A percentile compares a stretch with the other conserved stretches of the same genome.
These are phyloP conservation scores for Acanthopleura granulata DNA, from an alignment of 2,888 invertebrate genomes.

Conservation along the genomic window DNA sequence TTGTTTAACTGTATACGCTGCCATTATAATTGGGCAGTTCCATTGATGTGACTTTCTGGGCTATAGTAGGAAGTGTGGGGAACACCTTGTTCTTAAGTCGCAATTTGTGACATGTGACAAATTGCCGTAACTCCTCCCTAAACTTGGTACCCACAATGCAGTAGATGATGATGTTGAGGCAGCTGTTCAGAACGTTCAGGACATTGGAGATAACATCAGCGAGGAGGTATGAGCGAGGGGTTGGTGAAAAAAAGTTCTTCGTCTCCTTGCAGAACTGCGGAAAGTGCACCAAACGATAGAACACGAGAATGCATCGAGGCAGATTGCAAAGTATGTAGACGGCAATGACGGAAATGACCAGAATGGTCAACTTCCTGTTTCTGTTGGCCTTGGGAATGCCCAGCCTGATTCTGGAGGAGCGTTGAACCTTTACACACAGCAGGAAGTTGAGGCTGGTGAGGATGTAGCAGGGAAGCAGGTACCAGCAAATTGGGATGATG, in stretches of 20 bases:
- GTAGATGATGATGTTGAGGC: constrained; percentile 44
- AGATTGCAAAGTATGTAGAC: constrained; percentile 44
- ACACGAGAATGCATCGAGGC: constrained; percentile 40
- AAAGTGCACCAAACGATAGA: constrained; percentile 34
- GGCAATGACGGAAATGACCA: constrained; percentile 41
- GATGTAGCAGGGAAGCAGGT: constrained; percentile 39
- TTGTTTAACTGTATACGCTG: neutral
- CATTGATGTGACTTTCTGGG: neutral
- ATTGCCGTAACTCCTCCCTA: constrained; percentile 35
- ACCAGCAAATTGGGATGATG: constrained; percentile 44
- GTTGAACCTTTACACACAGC: constrained; percentile 34
- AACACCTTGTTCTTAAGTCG: neutral
- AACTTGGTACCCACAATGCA: constrained; percentile 44
- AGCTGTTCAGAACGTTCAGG: constrained; percentile 46
- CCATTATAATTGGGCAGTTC: neutral
- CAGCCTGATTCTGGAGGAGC: constrained; percentile 39
- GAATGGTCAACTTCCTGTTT: constrained; percentile 39
- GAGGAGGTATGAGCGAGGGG: constrained; percentile 30
- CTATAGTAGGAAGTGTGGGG: neutral
- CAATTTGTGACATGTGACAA: constrained; percentile 25
- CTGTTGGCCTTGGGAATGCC: constrained; percentile 33
- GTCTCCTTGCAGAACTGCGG: constrained; percentile 25
- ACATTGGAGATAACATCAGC: constrained; percentile 35
- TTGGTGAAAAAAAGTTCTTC: constrained; percentile 27
- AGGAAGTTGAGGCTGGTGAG: constrained; percentile 37